Evolutionary conservation across 2,888 invertebrate species (phyloP).

Genomic region (Odontocolon sp.): DNA sequence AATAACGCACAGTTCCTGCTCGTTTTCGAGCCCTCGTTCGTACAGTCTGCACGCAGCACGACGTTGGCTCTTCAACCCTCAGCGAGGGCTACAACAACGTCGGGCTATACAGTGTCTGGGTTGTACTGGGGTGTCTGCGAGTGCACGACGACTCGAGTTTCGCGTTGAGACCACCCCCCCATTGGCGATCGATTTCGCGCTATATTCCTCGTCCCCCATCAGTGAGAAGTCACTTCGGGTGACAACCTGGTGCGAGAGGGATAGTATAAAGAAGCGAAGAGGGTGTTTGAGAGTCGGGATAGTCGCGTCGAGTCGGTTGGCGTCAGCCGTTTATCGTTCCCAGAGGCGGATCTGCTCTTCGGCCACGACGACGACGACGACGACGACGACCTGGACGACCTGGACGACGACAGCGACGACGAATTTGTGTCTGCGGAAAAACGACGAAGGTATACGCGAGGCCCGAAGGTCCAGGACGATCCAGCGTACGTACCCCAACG

Average conservation of each 20-base stretch:
- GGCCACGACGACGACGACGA: neutral
- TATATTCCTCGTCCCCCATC: constrained; percentile 28
- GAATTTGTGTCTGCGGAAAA: neutral
- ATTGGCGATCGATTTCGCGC: constrained; percentile 53
- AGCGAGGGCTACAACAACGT: neutral
- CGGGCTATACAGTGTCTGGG: neutral
- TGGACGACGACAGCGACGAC: neutral
- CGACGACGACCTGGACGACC: neutral
- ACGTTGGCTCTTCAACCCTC: neutral
- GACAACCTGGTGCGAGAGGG: constrained; percentile 39
- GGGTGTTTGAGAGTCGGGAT: constrained; percentile 15
- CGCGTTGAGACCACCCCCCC: constrained; percentile 18
- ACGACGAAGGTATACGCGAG: neutral
- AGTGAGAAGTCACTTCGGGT: constrained; percentile 36
- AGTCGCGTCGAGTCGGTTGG: constrained; percentile 16
- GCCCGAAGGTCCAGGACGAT: neutral
- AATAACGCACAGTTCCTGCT: neutral
- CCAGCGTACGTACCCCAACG: neutral
- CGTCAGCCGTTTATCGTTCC: neutral
- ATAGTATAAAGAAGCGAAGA: constrained; percentile 2
- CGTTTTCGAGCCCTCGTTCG: neutral
- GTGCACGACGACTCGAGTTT: constrained; percentile 43
- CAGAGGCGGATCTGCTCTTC: no score
- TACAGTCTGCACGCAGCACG: no score
- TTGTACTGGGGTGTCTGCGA: neutral